Percentiles rank a stretch among this genome's conserved stretches.
phyloP scores from a whole-genome alignment of 1,140 invertebrate species.

The Drosophila parabipectinata region DNA sequence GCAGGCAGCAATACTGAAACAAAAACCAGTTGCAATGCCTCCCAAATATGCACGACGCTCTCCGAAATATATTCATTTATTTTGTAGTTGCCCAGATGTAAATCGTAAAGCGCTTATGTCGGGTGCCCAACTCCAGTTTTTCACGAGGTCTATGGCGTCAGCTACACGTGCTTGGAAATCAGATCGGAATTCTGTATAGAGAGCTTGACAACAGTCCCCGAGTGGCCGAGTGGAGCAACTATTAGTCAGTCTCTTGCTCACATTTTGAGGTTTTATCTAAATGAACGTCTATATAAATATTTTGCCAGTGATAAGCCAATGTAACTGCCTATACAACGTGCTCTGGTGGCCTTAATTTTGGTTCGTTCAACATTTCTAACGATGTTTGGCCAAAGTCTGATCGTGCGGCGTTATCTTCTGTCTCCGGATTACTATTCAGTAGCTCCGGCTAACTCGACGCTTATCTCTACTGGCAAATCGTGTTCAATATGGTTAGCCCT shows the following conservation, averaged over 20 bases:
- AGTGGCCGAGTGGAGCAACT: neutral
- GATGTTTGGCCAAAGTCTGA: slow-evolving; percentile 37
- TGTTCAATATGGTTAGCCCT: slow-evolving; percentile 17
- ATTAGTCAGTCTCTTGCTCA: slow-evolving; percentile 46
- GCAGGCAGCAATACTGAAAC: slow-evolving; percentile 17
- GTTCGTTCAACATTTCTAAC: slow-evolving; percentile 28
- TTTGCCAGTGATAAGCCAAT: slow-evolving; percentile 54
- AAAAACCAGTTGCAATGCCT: slow-evolving; percentile 35
- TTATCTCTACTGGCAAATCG: slow-evolving; percentile 13
- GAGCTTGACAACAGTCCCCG: slow-evolving; percentile 37
- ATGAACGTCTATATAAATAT: slow-evolving; percentile 49
- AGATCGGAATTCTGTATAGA: slow-evolving; percentile 15
- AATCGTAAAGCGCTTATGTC: slow-evolving; percentile 10
- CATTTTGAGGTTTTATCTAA: slow-evolving; percentile 45
- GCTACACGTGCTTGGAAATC: slow-evolving; percentile 18
- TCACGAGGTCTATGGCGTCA: slow-evolving; percentile 25
- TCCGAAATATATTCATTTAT: slow-evolving; percentile 32
- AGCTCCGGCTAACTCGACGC: slow-evolving; percentile 3
- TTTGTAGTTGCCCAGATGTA: slow-evolving; percentile 31
- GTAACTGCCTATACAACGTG: slow-evolving; percentile 16
- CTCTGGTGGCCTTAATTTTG: slow-evolving; percentile 31
- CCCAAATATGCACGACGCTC: slow-evolving; percentile 25
- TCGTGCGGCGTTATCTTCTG: slow-evolving; percentile 25
- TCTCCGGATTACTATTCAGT: slow-evolving; percentile 27
- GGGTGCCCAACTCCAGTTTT: slow-evolving; percentile 13